Evolutionary conservation across 2,113 vertebrate genomes (phyloP), one percentile per base, ranked within the genome.

Genomic region (Pangasianodon hypophthalmus): DNA sequence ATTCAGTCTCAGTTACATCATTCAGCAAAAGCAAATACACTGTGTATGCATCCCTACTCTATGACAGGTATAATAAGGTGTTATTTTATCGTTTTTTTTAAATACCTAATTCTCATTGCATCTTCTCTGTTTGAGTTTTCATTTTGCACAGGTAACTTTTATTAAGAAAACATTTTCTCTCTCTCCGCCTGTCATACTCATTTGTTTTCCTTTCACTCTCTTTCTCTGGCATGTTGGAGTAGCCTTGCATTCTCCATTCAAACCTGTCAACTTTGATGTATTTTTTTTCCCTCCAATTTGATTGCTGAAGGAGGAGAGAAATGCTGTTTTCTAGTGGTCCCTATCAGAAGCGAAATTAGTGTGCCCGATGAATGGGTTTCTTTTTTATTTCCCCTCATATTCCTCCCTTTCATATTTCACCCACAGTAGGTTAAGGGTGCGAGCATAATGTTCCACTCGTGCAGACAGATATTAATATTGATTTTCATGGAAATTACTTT

Each of bases 401-500:
- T 87, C 67, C 62, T 80, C 44, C 48, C 82, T 89, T 89, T 92
- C 88, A 92, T 91, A 89, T 91, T 82, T 89, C 88, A 87, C 73
- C 80, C 60, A 83, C 73, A 85, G 86, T 89, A 87, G 85, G 90
- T 91, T 91, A 89, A 88, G 88, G 88, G 91, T 88, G 84, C 56
- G 87, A 77, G 81, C 48, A 60, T 87, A 89, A 91, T 91, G 85
- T 85, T 87, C 85, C 64, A 69, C 84, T 87, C 87, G 84, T 85
- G 87, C 85, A 92, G 87, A 87, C 89, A 85, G 87, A 89, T 90
- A 90, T 90, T 89, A 88, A 90, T 92, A 90, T 92, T 90, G 87
- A 90, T 89, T 92, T 88, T 92, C 88, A 92, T 89, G 54, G 86
- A 87, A 90, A 90, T 91, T 75, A 86, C 88, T 92, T 92, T 85